A percentile compares a stretch with the other conserved stretches of the same genome.
phyloP scores from a whole-genome alignment of 2,888 invertebrate species.

The Frankliniella fusca region DNA sequence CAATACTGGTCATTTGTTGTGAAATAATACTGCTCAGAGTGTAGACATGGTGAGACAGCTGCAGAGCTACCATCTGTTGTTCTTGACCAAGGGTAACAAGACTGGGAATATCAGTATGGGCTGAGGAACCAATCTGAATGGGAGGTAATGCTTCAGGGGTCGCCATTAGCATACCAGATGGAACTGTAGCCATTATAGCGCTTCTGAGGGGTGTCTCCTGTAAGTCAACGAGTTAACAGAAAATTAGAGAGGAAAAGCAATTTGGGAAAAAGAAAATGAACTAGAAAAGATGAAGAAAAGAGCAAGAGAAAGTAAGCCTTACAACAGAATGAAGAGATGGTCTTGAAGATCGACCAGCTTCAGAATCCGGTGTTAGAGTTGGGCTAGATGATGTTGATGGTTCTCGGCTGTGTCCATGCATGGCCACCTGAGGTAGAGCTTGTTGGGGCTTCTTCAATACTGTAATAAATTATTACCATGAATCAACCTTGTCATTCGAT shows the following conservation, averaged over 20 bases:
- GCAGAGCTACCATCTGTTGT: constrained; percentile 70
- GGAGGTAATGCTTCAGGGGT: constrained; percentile 31
- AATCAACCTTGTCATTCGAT: neutral
- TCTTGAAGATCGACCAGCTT: constrained; percentile 40
- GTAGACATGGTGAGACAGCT: constrained; percentile 81
- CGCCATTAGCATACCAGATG: constrained; percentile 46
- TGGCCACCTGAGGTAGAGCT: constrained; percentile 33
- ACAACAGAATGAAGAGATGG: constrained; percentile 33
- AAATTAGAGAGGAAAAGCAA: neutral
- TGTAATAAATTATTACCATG: neutral
- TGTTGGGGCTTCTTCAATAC: constrained; percentile 29
- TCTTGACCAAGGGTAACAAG: constrained; percentile 54
- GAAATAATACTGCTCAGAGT: constrained; percentile 82
- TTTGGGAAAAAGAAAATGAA: neutral
- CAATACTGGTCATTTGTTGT: constrained; percentile 84
- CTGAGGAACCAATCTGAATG: neutral
- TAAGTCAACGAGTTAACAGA: neutral
- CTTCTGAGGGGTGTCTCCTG: constrained; percentile 51
- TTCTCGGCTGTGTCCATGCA: constrained; percentile 33
- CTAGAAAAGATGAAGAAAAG: neutral
- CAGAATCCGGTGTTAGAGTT: constrained; percentile 46
- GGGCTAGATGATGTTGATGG: constrained; percentile 45
- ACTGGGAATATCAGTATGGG: constrained; percentile 47
- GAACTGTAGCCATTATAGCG: constrained; percentile 50
- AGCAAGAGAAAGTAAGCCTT: neutral